Evolutionary conservation across 2,888 invertebrate species (phyloP).

Genomic region (Acanthosepion esculentum): DNA sequence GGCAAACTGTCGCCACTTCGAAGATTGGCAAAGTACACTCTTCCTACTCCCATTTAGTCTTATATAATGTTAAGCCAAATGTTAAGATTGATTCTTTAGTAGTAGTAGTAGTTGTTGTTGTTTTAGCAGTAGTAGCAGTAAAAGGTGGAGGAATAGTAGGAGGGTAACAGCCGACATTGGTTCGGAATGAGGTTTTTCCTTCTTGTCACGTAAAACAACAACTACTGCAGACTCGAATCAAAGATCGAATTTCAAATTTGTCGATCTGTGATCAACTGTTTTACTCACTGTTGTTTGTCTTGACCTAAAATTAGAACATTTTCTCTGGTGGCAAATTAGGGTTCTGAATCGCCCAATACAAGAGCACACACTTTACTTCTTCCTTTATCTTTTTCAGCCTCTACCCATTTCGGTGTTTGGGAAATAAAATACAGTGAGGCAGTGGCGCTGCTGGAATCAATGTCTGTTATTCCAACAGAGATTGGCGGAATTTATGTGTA

Average conservation of each 20-base stretch:
- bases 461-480: not conserved
- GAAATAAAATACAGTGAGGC: not conserved
- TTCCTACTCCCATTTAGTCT: too few species aligned
- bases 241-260: not conserved
- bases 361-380: not conserved
- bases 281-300: not conserved
- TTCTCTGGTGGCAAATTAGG: not conserved
- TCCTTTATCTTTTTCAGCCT: not conserved
- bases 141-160: too few species aligned
- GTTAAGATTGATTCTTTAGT: too few species aligned
- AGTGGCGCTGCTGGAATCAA: not conserved
- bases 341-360: not conserved
- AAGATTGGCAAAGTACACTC: too few species aligned
- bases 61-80: too few species aligned
- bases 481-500: not conserved
- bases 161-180: too few species aligned
- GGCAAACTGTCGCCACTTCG: too few species aligned
- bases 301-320: not conserved
- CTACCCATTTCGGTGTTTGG: not conserved
- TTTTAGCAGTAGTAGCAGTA: too few species aligned
- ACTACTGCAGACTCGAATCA: not conserved
- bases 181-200: too few species aligned
- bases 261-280: not conserved
- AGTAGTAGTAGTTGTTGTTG: too few species aligned
- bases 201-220: too few species aligned